Evolutionary conservation across 2,888 invertebrate genomes (phyloP).

Genomic region (Platycheirus albimanus): DNA sequence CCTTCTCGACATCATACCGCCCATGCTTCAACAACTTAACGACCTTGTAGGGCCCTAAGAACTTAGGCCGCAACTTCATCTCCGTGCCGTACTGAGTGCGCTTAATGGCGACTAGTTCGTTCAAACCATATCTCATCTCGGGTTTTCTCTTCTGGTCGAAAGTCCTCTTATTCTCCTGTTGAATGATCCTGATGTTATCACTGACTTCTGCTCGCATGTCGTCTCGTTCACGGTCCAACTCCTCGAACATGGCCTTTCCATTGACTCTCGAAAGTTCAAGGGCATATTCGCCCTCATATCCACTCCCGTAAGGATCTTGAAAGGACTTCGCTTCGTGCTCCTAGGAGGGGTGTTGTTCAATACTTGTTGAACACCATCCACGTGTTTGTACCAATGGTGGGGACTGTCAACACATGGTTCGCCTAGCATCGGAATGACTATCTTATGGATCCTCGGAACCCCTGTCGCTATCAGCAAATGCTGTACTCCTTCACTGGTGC

Average conservation of each 20-base stretch:
- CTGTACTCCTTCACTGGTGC: background rate
- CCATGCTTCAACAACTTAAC: slow-evolving; percentile 1
- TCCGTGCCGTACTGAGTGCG: slow-evolving; percentile 25
- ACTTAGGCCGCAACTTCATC: slow-evolving; percentile 28
- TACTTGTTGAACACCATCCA: slow-evolving; percentile 5
- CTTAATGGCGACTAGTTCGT: slow-evolving; percentile 29
- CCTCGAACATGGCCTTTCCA: background rate
- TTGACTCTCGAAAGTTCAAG: background rate
- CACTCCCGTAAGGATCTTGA: background rate
- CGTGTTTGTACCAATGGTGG: background rate
- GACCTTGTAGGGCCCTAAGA: slow-evolving; percentile 29
- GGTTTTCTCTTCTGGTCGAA: no score
- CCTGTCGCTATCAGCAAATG: background rate
- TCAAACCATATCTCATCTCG: slow-evolving; percentile 7
- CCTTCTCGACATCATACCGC: slow-evolving; percentile 17
- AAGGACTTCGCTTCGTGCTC: background rate
- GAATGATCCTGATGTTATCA: slow-evolving; percentile 8
- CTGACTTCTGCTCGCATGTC: background rate
- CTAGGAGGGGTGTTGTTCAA: background rate
- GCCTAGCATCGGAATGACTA: background rate
- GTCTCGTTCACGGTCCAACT: slow-evolving; percentile 18
- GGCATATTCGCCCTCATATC: slow-evolving; percentile 7
- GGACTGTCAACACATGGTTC: background rate
- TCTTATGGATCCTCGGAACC: background rate
- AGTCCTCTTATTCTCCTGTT: slow-evolving; percentile 13